phyloP scores from a whole-genome alignment of 2,113 vertebrate species.

The Neolamprologus kungweensis region DNA sequence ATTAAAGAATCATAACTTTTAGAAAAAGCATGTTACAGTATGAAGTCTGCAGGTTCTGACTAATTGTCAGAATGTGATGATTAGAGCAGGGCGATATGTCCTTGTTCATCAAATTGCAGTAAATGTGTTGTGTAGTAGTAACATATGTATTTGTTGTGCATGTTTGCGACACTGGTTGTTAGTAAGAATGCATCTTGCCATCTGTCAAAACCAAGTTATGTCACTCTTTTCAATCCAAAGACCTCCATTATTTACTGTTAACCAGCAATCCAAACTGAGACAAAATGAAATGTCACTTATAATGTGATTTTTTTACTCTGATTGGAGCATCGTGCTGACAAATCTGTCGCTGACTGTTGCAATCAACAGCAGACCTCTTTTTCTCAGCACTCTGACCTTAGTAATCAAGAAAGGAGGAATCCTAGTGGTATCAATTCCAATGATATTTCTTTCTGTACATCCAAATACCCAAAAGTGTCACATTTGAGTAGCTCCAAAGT shows the following conservation, averaged over 20 bases:
- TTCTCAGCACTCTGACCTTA: constrained; percentile 7
- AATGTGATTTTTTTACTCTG: background rate
- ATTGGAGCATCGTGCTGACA: constrained; percentile 21
- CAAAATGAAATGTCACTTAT: constrained; percentile 37
- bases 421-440: background rate
- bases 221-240: background rate
- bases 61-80: background rate
- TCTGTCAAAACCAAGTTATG: background rate
- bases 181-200: background rate
- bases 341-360: constrained; percentile 6
- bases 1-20: background rate
- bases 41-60: background rate
- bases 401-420: constrained; percentile 17
- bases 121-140: background rate
- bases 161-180: background rate
- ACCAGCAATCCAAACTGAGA: constrained; percentile 15
- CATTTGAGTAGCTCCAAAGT: constrained; percentile 17
- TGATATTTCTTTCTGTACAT: background rate
- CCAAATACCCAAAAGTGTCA: constrained; percentile 2
- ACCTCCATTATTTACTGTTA: constrained; percentile 22
- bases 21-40: background rate
- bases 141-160: background rate
- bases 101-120: background rate
- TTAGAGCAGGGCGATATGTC: background rate
- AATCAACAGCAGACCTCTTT: background rate